Conservation (phyloP, 2,888 invertebrate species). For the Scaptomyza parva region DNA sequence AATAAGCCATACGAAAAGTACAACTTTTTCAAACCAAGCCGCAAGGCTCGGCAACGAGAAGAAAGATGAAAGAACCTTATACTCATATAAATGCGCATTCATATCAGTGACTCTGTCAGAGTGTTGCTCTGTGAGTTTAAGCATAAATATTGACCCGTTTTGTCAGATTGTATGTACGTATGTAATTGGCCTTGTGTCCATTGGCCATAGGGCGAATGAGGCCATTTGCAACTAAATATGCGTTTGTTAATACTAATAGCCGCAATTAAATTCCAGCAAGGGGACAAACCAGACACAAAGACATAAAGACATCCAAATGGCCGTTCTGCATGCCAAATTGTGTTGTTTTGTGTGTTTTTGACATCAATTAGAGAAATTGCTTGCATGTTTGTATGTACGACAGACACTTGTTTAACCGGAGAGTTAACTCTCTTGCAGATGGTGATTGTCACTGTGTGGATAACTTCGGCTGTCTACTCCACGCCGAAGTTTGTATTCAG, state of each 20-base stretch:
- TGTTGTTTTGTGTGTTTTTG: conserved; percentile 43
- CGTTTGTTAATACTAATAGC: conserved; percentile 46
- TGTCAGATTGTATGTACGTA: too few relatives aligned
- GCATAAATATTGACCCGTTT: conserved; percentile 27
- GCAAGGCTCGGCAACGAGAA: neutral
- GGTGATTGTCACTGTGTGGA: conserved; percentile 92
- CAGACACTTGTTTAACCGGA: conserved; percentile 12
- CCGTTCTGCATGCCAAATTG: conserved; percentile 48
- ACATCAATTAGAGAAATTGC: conserved; percentile 48
- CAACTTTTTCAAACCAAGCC: conserved; percentile 39
- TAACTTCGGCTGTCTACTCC: conserved; percentile 92
- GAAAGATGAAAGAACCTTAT: neutral
- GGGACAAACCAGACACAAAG: neutral
- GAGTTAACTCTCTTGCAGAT: conserved; percentile 85
- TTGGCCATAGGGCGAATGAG: conserved; percentile 34
- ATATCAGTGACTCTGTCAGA: conserved; percentile 5
- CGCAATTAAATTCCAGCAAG: conserved; percentile 53
- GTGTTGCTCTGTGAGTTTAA: neutral
- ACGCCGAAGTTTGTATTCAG: conserved; percentile 94
- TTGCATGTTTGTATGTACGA: conserved; percentile 53
- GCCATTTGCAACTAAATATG: conserved; percentile 56
- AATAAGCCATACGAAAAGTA: conserved; percentile 44
- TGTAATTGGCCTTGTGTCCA: conserved; percentile 12
- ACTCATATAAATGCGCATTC: neutral
- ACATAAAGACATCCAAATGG: conserved; percentile 28